Conservation (phyloP, 2,113 vertebrate genomes). For the Nesoenas mayeri region DNA sequence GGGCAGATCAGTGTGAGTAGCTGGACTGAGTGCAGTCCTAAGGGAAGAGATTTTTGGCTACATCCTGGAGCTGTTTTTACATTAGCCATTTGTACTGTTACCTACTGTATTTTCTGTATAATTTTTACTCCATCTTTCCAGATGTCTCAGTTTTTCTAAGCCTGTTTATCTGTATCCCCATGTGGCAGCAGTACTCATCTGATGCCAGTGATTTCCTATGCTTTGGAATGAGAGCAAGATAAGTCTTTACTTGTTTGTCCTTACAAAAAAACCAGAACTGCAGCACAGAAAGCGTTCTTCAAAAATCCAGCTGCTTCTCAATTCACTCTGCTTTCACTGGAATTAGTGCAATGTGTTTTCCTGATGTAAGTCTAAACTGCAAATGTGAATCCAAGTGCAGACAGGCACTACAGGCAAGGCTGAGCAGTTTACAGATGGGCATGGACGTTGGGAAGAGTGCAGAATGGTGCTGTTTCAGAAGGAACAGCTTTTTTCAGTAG, state of each 20-base stretch:
- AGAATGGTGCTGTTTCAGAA: not conserved
- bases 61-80: not conserved
- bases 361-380: not conserved
- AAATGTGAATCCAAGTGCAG: not conserved
- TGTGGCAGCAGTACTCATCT: not conserved
- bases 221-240: not conserved
- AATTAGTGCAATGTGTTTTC: not conserved
- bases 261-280: constrained; percentile 1
- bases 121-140: not conserved
- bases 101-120: not conserved
- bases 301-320: not conserved
- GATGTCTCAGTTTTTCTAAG: constrained; percentile 2
- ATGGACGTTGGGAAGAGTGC: not conserved
- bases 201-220: constrained; percentile 1
- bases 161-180: constrained; percentile 14
- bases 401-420: not conserved
- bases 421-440: not conserved
- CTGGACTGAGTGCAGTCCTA: not conserved
- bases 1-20: not conserved
- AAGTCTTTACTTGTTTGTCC: not conserved
- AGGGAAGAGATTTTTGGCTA: not conserved
- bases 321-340: not conserved
- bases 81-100: not conserved
- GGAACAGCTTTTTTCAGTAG: not conserved
- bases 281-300: not conserved